Conservation (phyloP, 2,888 invertebrate genomes). For the Adineta ricciae region DNA sequence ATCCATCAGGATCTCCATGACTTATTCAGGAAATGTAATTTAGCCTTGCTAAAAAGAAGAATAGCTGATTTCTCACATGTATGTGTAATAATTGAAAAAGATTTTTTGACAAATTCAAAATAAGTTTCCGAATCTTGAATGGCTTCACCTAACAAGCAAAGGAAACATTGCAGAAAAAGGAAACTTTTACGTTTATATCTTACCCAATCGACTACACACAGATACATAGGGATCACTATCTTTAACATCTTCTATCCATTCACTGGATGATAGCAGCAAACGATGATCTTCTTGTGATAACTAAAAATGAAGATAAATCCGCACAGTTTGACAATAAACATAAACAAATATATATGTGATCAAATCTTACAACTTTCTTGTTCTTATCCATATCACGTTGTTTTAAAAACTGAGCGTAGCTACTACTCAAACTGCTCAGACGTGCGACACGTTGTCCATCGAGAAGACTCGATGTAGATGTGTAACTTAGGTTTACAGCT, state of each 20-base stretch:
- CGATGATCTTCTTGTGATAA: constrained; percentile 19
- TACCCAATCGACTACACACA: not conserved
- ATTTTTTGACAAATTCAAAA: not conserved
- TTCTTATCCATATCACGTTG: not conserved
- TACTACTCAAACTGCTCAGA: not conserved
- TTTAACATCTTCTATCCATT: constrained; percentile 1
- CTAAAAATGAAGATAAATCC: not conserved
- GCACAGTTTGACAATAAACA: not conserved
- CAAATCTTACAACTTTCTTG: not conserved
- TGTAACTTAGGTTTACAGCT: not conserved
- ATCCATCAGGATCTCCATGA: too few relatives aligned
- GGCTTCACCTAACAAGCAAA: not conserved
- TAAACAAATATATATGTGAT: not conserved
- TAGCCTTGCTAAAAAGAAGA: too few relatives aligned
- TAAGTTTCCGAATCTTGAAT: constrained; percentile 14
- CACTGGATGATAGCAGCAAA: not conserved
- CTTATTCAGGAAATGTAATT: too few relatives aligned
- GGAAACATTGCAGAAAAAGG: too few relatives aligned
- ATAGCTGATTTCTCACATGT: not conserved
- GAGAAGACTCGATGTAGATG: not conserved
- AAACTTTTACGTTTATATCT: not conserved
- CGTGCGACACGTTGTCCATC: not conserved
- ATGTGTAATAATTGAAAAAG: constrained; percentile 5
- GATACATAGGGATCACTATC: constrained; percentile 21
- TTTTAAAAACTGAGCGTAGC: constrained; percentile 21